Evolutionary conservation across 2,113 vertebrate genomes (phyloP).

Genomic region (Scolopax mira): DNA sequence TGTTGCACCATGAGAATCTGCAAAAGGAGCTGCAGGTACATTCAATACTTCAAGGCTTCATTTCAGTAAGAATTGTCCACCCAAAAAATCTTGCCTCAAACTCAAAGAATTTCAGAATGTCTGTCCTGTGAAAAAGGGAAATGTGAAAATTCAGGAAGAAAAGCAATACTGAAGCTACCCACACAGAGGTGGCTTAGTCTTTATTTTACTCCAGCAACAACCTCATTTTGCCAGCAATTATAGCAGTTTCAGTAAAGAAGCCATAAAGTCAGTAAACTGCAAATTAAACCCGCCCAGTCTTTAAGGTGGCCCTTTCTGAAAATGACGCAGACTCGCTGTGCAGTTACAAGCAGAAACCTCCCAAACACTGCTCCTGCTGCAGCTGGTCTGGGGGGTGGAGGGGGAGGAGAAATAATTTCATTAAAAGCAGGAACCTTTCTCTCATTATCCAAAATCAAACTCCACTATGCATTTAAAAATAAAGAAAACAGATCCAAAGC

Average conservation of each 20-base stretch:
- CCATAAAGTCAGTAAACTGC: neutral
- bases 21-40: neutral
- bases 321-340: neutral
- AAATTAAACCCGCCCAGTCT: neutral
- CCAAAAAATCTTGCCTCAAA: neutral
- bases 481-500: neutral
- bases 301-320: conserved; percentile 3
- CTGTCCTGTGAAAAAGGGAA: neutral
- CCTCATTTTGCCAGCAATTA: neutral
- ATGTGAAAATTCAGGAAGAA: neutral
- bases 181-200: neutral
- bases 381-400: neutral
- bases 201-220: neutral
- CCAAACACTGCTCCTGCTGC: fast-evolving
- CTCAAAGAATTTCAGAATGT: neutral
- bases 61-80: neutral
- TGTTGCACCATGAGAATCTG: neutral
- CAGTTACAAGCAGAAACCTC: neutral
- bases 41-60: neutral
- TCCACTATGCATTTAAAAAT: neutral
- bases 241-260: conserved; percentile 20
- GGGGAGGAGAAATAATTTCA: neutral
- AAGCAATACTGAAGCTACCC: neutral
- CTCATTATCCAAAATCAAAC: neutral
- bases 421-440: neutral